Conservation (phyloP, 30 jellyfish, hydroid and myxozoan genomes). For the Hydractinia symbiolongicarpus region DNA sequence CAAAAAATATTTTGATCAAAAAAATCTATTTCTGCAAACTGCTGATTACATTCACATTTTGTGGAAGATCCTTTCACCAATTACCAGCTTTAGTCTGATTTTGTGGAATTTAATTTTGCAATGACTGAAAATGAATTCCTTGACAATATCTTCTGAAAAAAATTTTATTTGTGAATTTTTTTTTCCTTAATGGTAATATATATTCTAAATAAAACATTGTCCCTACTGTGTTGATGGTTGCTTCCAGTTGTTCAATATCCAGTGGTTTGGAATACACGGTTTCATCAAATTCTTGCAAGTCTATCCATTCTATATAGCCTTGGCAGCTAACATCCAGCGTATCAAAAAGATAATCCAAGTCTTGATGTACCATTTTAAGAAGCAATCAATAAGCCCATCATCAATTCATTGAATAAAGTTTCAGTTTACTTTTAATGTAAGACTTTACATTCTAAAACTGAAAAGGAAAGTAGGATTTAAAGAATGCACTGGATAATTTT, state of each 20-base stretch:
- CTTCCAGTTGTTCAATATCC: slow-evolving; percentile 53
- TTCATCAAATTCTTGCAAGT: slow-evolving; percentile 71
- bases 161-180: too few species aligned
- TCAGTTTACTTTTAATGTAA: too few species aligned
- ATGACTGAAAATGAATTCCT: neutral
- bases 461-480: too few species aligned
- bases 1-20: too few species aligned
- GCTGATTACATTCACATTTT: neutral
- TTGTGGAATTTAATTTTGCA: neutral
- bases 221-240: slow-evolving; percentile 45
- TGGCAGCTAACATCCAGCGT: slow-evolving; percentile 51
- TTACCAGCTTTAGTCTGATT: neutral
- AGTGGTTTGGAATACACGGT: slow-evolving; percentile 51
- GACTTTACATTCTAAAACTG: too few species aligned
- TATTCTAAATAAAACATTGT: too few species aligned
- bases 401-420: too few species aligned
- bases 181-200: too few species aligned
- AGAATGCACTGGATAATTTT: too few species aligned
- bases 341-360: slow-evolving; percentile 64
- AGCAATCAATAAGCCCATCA: too few species aligned
- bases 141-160: neutral
- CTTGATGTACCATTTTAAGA: slow-evolving; percentile 65
- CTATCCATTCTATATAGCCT: slow-evolving; percentile 59
- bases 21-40: too few species aligned
- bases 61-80: neutral